Evolutionary conservation across 2,888 invertebrate genomes (phyloP).

Genomic region (Dasysyrphus albostriatus): DNA sequence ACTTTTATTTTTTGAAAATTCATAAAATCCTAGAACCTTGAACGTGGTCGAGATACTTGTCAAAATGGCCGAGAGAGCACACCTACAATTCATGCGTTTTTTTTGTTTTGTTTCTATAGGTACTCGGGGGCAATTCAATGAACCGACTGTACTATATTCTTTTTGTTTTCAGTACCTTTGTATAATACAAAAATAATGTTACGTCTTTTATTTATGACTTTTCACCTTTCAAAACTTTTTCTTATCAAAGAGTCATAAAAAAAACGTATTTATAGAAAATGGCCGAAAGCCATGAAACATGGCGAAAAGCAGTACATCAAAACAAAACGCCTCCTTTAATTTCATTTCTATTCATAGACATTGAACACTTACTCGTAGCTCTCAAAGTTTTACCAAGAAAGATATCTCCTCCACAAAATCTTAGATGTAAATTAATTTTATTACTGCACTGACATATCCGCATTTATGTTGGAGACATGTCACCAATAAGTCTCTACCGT

Average conservation of each 20-base stretch:
- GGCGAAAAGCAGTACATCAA: not conserved
- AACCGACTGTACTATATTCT: not conserved
- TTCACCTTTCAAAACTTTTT: not conserved
- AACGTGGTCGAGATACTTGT: no score
- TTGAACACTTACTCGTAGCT: not conserved
- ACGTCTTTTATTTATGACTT: not conserved
- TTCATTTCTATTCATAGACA: not conserved
- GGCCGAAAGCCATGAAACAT: not conserved
- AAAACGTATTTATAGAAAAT: not conserved
- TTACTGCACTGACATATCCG: conserved; percentile 56
- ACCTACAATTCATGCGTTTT: no score
- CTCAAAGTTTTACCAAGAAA: not conserved
- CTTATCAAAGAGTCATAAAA: not conserved
- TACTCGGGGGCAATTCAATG: no score
- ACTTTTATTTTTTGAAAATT: no score
- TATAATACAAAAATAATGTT: not conserved
- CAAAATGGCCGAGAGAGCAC: no score
- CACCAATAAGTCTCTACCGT: conserved; percentile 34
- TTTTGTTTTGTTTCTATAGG: no score
- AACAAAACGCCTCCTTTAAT: not conserved
- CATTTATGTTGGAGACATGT: conserved; percentile 50
- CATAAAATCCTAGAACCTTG: no score
- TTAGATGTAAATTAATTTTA: conserved; percentile 63
- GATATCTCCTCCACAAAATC: conserved; percentile 15
- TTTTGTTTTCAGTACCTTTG: not conserved